Evolutionary conservation across 2,113 vertebrate genomes (phyloP).

Genomic region (Malurus cyaneus): DNA sequence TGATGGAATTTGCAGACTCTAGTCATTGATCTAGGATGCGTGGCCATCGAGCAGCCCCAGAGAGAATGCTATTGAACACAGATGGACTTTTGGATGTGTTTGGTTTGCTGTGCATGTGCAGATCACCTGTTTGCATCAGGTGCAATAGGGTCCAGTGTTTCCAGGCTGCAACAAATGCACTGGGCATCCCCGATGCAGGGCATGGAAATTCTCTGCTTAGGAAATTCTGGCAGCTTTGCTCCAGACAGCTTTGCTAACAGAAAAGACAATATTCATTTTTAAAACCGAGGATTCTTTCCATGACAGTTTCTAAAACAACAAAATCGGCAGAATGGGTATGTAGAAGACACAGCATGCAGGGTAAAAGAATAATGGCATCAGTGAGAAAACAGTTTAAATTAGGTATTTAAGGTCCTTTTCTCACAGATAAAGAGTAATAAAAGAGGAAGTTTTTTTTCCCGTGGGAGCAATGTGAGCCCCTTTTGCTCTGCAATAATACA

Average conservation of each 20-base stretch:
- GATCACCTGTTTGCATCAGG: neutral
- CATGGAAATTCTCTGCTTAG: neutral
- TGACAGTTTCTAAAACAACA: neutral
- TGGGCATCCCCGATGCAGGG: neutral
- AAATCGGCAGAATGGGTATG: neutral
- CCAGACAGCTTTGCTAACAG: neutral
- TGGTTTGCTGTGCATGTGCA: neutral
- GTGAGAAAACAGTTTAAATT: conserved; percentile 14
- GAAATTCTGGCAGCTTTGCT: conserved; percentile 2
- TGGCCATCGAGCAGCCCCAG: neutral
- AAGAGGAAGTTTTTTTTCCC: neutral
- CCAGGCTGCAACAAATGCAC: neutral
- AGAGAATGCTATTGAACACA: neutral
- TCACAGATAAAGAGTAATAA: neutral
- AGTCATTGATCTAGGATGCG: neutral
- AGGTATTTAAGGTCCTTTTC: neutral
- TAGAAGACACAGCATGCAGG: neutral
- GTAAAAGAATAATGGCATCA: neutral
- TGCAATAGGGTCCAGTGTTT: neutral
- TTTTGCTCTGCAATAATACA: neutral
- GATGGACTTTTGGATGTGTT: neutral
- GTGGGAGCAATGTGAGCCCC: neutral
- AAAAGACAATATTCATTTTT: neutral
- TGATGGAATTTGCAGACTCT: neutral
- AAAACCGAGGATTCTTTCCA: neutral